Conservation (phyloP, 2,888 invertebrate genomes). For the Polydrusus tereticollis region DNA sequence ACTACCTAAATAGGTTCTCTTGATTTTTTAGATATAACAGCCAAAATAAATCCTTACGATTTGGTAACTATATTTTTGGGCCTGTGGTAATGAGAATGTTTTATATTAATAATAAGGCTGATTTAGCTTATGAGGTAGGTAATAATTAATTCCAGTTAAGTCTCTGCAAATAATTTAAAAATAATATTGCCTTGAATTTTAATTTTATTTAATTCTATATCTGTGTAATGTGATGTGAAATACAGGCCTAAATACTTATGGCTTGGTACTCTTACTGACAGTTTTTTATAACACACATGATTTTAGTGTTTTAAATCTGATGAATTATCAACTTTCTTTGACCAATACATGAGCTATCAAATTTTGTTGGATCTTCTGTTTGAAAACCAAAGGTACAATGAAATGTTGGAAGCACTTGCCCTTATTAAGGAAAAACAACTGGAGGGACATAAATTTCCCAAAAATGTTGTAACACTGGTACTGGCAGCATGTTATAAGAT, state of each 20-base stretch:
- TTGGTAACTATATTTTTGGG: slow-evolving; percentile 86
- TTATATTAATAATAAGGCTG: slow-evolving; percentile 77
- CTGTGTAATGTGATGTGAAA: no score
- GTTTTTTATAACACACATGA: background rate
- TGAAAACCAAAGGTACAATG: slow-evolving; percentile 76
- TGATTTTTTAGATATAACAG: slow-evolving; percentile 72
- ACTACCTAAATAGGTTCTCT: no score
- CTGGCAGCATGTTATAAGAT: slow-evolving; percentile 82
- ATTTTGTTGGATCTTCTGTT: slow-evolving; percentile 80
- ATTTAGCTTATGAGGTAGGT: slow-evolving; percentile 71
- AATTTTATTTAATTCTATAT: no score
- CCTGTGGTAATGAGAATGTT: slow-evolving; percentile 87
- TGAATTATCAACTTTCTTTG: slow-evolving; percentile 76
- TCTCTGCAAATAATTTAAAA: no score
- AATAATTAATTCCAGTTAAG: background rate
- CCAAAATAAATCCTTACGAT: slow-evolving; percentile 79
- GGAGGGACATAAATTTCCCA: slow-evolving; percentile 71
- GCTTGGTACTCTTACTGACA: no score
- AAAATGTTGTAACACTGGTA: slow-evolving; percentile 76
- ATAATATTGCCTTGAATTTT: no score
- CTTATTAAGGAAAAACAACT: slow-evolving; percentile 73
- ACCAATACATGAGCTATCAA: slow-evolving; percentile 77
- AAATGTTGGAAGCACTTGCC: slow-evolving; percentile 76
- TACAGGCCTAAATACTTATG: no score
- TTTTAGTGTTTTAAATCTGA: slow-evolving; percentile 76